Evolutionary conservation across 2,797 vertebrate species (phyloP).

Genomic region (Moxostoma hubbsi): DNA sequence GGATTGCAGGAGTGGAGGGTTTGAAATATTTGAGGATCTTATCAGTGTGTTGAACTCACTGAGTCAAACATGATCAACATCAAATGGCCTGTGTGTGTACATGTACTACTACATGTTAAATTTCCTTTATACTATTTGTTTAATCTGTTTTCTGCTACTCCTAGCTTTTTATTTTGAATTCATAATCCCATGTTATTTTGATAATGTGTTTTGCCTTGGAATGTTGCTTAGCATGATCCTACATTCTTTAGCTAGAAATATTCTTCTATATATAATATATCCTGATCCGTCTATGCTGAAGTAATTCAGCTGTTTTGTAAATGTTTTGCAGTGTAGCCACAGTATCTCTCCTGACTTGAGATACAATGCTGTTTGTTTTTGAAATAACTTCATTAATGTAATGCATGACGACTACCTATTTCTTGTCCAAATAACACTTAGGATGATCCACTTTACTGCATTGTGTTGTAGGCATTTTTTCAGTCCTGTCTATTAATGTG

Average conservation of each 20-base stretch:
- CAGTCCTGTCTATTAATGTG: background rate
- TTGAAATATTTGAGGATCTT: constrained; percentile 6
- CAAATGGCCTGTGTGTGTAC: constrained; percentile 22
- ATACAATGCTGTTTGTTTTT: constrained; percentile 10
- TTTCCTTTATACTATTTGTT: background rate
- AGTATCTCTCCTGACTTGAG: background rate
- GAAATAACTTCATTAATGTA: constrained; percentile 4
- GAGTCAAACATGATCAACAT: constrained; percentile 7
- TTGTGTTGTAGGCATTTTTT: background rate
- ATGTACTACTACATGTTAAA: background rate
- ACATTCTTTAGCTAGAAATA: background rate
- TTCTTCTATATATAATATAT: constrained; percentile 15
- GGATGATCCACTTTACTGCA: constrained; percentile 1
- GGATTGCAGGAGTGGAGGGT: background rate
- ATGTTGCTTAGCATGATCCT: background rate
- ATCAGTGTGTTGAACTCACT: constrained; percentile 36
- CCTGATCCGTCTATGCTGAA: background rate
- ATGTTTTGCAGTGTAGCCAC: constrained; percentile 10
- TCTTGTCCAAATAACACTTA: constrained; percentile 19
- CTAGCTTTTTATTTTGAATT: constrained; percentile 17
- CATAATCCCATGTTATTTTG: background rate
- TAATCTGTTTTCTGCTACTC: constrained; percentile 4
- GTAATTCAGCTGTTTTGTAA: background rate
- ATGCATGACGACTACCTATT: background rate
- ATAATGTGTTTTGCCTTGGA: background rate